These are phyloP conservation scores for Scaptomyza pallida DNA, from an alignment of 1,140 invertebrate species.

Conservation along the genomic window DNA sequence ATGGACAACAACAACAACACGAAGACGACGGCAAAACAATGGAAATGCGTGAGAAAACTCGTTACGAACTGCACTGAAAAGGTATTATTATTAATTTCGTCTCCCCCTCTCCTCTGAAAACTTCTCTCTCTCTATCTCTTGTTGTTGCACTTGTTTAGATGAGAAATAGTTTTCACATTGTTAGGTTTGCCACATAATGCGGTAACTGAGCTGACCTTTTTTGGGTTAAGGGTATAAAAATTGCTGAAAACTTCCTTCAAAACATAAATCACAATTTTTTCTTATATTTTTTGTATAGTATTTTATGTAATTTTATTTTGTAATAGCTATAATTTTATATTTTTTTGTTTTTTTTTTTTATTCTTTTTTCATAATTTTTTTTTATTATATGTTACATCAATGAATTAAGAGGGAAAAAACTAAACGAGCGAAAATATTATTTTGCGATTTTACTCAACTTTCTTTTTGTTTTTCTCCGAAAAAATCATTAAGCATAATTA, in stretches of 20 bases:
- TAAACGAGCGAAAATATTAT: constrained; percentile 13
- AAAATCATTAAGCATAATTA: constrained; percentile 73
- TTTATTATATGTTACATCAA: constrained; percentile 46
- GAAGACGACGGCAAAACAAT: constrained; percentile 1
- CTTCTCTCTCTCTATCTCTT: too few species aligned
- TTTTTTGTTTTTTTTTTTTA: constrained; percentile 16
- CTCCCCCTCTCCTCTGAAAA: constrained; percentile 23
- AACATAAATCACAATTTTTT: constrained; percentile 15
- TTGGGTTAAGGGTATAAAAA: too few species aligned
- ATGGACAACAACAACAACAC: constrained; percentile 38
- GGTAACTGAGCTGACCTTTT: constrained; percentile 57
- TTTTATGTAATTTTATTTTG: constrained; percentile 53
- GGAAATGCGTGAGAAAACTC: constrained; percentile 75
- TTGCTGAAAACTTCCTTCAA: background rate
- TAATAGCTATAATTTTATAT: constrained; percentile 59
- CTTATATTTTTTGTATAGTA: constrained; percentile 30
- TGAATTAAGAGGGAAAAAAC: constrained; percentile 27
- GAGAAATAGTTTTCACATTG: constrained; percentile 63
- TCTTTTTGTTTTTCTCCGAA: constrained; percentile 28
- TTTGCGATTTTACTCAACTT: constrained; percentile 21
- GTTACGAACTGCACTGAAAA: constrained; percentile 32
- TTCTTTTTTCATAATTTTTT: constrained; percentile 29
- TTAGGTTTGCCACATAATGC: constrained; percentile 52
- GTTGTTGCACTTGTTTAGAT: constrained; percentile 78
- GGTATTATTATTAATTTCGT: constrained; percentile 42